Evolutionary conservation across 1,140 invertebrate species (phyloP).

Genomic region (Goniozus legneri): DNA sequence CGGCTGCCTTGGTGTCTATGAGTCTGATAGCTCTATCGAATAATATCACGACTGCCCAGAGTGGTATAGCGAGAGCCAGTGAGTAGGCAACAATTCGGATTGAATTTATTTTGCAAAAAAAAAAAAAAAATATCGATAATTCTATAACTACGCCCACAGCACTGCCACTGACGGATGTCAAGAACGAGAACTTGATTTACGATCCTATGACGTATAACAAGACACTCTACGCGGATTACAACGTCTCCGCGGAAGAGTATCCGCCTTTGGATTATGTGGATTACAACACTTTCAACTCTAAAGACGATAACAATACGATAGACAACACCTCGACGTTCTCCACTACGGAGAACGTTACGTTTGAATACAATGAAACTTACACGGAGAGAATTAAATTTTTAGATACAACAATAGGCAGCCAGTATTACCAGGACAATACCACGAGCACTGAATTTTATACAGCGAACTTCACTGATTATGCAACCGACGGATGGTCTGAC

Average conservation of each 20-base stretch:
- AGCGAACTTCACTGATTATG: neutral
- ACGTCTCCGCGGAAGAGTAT: slow-evolving; percentile 18
- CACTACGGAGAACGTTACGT: neutral
- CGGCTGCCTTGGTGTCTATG: slow-evolving; percentile 31
- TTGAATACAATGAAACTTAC: neutral
- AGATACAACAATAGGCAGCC: neutral
- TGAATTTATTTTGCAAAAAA: too few relatives aligned
- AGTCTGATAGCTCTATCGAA: slow-evolving; percentile 22
- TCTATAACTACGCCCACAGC: slow-evolving; percentile 1
- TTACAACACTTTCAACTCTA: too few relatives aligned
- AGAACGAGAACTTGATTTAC: neutral
- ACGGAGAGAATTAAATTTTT: neutral
- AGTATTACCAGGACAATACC: neutral
- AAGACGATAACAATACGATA: slow-evolving; percentile 3
- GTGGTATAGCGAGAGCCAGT: too few relatives aligned
- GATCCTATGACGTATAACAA: slow-evolving; percentile 8
- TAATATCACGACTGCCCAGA: too few relatives aligned
- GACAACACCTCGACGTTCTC: slow-evolving; percentile 7
- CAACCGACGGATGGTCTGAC: neutral
- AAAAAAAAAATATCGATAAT: too few relatives aligned
- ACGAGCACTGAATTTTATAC: neutral
- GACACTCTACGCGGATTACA: neutral
- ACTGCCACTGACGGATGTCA: neutral
- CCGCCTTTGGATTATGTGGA: slow-evolving; percentile 28
- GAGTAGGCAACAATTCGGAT: too few relatives aligned